phyloP scores from a whole-genome alignment of 2,888 invertebrate species.

The Drosophila koepferae region DNA sequence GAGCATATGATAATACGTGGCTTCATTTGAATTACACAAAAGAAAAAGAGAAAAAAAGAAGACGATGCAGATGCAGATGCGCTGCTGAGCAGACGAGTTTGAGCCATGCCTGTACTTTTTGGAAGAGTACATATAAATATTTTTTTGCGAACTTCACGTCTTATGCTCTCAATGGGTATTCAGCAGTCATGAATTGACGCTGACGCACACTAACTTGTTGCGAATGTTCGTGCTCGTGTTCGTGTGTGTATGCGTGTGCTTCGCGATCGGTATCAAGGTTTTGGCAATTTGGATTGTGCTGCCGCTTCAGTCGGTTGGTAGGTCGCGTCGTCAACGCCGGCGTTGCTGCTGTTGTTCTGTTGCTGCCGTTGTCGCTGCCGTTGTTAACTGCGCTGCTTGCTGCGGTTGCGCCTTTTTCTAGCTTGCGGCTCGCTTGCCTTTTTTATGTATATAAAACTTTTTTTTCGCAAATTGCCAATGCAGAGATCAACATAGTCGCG shows the following conservation, averaged over 20 bases:
- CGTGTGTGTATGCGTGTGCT: conserved; percentile 50
- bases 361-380: conserved; percentile 38
- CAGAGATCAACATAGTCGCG: conserved; percentile 72
- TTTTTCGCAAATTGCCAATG: conserved; percentile 79
- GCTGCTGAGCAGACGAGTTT: background rate
- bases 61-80: background rate
- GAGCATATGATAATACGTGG: background rate
- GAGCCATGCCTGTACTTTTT: background rate
- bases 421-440: conserved; percentile 55
- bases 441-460: conserved; percentile 44
- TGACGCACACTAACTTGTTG: conserved; percentile 9
- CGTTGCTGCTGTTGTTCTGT: conserved; percentile 58
- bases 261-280: conserved; percentile 84
- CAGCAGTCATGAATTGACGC: conserved; percentile 19
- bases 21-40: background rate
- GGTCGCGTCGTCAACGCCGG: conserved; percentile 75
- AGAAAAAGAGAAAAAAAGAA: background rate
- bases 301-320: conserved; percentile 81
- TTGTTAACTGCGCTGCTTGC: conserved; percentile 62
- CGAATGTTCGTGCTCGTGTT: conserved; percentile 18
- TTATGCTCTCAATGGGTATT: conserved; percentile 35
- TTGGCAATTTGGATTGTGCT: conserved; percentile 83
- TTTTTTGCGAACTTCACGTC: background rate
- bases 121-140: no score
- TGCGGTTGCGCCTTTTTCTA: conserved; percentile 76